These are phyloP conservation scores for Galerucella nymphaeae DNA, from an alignment of 2,888 invertebrate genomes.

Conservation along the genomic window DNA sequence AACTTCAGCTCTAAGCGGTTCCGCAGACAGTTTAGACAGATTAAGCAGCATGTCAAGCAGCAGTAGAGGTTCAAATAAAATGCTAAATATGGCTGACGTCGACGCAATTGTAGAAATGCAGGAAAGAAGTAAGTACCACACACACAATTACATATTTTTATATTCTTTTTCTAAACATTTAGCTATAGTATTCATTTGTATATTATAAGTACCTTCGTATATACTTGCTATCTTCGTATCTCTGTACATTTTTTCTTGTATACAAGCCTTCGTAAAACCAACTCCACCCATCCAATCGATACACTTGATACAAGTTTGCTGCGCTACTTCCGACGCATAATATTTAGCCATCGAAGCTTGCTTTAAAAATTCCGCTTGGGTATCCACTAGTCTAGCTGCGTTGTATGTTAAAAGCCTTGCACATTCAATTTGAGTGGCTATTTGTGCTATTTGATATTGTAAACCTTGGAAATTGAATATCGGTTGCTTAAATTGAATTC, in stretches of 20 bases:
- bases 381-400: constrained; percentile 90
- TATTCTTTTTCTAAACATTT: constrained; percentile 83
- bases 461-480: constrained; percentile 92
- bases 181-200: constrained; percentile 96
- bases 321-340: constrained; percentile 86
- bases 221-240: constrained; percentile 96
- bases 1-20: constrained; percentile 39
- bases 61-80: constrained; percentile 60
- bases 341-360: constrained; percentile 98
- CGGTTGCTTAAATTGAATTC: constrained; percentile 92
- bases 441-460: constrained; percentile 94
- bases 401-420: constrained; percentile 93
- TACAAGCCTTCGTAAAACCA: constrained; percentile 95
- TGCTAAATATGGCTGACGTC: constrained; percentile 61
- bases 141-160: constrained; percentile 32
- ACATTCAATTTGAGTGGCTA: constrained; percentile 89
- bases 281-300: constrained; percentile 99
- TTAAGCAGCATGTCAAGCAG: constrained; percentile 62
- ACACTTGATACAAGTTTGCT: constrained; percentile 89
- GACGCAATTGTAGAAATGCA: constrained; percentile 62
- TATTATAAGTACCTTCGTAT: constrained; percentile 97
- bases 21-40: constrained; percentile 62
- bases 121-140: constrained; percentile 59
- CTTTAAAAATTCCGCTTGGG: constrained; percentile 85
- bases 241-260: constrained; percentile 92